These are phyloP conservation scores for Pocillopora damicornis DNA, from an alignment of 64 coral and sea anemone species.

Conservation along the genomic window DNA sequence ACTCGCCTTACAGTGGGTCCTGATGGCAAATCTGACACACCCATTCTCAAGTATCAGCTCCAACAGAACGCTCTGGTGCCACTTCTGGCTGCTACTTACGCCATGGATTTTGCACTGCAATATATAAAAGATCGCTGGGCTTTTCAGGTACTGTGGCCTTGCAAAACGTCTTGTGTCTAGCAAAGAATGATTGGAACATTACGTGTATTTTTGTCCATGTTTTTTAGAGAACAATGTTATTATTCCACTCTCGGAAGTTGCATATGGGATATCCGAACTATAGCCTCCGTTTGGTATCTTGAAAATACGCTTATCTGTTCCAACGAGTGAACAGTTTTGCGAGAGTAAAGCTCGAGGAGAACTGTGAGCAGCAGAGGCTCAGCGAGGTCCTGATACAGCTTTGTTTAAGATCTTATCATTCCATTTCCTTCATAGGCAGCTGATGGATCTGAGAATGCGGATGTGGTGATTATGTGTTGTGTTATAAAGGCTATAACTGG, in stretches of 20 bases:
- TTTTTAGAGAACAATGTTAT: too few species aligned
- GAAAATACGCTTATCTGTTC: too few species aligned
- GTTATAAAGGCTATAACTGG: constrained; percentile 81
- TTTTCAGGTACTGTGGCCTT: constrained; percentile 42
- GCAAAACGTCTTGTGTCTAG: too few species aligned
- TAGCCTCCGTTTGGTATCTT: too few species aligned
- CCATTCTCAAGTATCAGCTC: constrained; percentile 75
- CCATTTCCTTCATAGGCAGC: constrained; percentile 37
- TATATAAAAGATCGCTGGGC: constrained; percentile 80
- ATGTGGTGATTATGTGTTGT: constrained; percentile 88
- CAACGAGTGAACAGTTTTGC: too few species aligned
- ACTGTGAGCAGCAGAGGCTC: too few species aligned
- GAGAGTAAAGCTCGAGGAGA: too few species aligned
- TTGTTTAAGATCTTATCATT: neutral
- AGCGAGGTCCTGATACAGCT: too few species aligned
- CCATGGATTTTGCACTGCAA: constrained; percentile 70
- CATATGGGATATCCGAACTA: too few species aligned
- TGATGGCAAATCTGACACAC: constrained; percentile 76
- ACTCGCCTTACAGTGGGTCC: constrained; percentile 76
- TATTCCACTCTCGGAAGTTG: too few species aligned
- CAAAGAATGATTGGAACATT: too few species aligned
- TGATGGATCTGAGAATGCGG: constrained; percentile 80
- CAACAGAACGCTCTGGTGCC: constrained; percentile 71
- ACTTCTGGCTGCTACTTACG: constrained; percentile 66
- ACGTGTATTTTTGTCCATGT: too few species aligned